Conservation (phyloP, 2,113 vertebrate species). For the Piprites chloris region DNA sequence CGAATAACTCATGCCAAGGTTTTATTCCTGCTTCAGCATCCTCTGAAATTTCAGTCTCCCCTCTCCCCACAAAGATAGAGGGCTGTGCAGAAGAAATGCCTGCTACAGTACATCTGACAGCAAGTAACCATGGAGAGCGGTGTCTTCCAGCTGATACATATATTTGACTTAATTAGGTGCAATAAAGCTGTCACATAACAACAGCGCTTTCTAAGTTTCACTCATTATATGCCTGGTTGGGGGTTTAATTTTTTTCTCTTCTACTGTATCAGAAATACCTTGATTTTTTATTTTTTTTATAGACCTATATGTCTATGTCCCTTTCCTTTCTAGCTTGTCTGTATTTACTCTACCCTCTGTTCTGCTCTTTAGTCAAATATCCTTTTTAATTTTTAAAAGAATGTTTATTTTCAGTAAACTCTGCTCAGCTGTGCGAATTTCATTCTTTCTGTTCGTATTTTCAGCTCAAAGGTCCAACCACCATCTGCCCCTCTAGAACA, state of each 20-base stretch:
- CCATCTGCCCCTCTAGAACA: slow-evolving; percentile 11
- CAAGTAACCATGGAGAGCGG: not conserved
- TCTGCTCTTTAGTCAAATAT: not conserved
- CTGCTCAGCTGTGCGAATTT: not conserved
- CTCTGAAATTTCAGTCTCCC: not conserved
- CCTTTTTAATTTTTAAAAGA: not conserved
- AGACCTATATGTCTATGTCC: not conserved
- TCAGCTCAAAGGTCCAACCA: slow-evolving; percentile 15
- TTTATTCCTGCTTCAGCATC: not conserved
- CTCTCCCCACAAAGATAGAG: not conserved
- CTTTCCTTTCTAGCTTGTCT: not conserved
- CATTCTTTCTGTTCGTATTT: slow-evolving; percentile 5
- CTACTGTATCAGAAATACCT: not conserved
- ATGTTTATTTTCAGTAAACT: slow-evolving; percentile 34
- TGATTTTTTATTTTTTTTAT: not conserved
- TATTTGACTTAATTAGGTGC: slow-evolving; percentile 50
- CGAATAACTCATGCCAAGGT: not conserved
- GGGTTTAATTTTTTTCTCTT: slow-evolving; percentile 19
- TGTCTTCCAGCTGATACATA: slow-evolving; percentile 15
- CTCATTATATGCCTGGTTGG: slow-evolving; percentile 21
- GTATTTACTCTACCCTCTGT: not conserved
- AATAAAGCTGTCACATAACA: slow-evolving; percentile 52
- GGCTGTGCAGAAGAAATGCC: not conserved
- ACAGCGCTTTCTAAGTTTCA: not conserved
- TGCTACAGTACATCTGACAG: slow-evolving; percentile 2